Evolutionary conservation across 2,888 invertebrate genomes (phyloP).

Genomic region (Ectemnius cavifrons): DNA sequence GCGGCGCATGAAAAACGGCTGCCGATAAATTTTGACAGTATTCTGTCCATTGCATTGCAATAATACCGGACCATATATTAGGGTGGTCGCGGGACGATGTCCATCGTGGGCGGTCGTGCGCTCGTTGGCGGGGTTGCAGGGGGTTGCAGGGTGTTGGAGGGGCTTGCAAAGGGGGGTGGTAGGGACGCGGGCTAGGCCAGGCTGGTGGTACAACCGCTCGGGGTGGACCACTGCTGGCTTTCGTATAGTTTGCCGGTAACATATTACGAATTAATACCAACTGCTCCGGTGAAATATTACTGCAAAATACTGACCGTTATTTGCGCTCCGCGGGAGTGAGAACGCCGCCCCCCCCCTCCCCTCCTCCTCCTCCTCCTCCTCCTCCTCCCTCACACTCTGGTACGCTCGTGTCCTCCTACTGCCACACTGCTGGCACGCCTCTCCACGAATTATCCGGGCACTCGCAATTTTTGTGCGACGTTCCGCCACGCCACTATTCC

Average conservation of each 20-base stretch:
- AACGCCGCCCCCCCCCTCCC: slow-evolving; percentile 27
- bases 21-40: slow-evolving; percentile 79
- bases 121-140: slow-evolving; percentile 25
- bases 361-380: no score
- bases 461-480: slow-evolving; percentile 7
- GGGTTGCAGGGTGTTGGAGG: slow-evolving; percentile 34
- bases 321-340: slow-evolving; percentile 63
- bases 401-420: slow-evolving; percentile 41
- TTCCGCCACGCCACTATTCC: neutral
- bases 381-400: no score
- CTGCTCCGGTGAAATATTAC: slow-evolving; percentile 78
- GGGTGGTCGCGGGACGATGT: slow-evolving; percentile 68
- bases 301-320: slow-evolving; percentile 78
- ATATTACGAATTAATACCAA: slow-evolving; percentile 79
- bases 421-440: slow-evolving; percentile 6
- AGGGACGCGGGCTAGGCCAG: slow-evolving; percentile 28
- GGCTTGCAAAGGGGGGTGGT: slow-evolving; percentile 52
- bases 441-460: neutral
- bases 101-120: slow-evolving; percentile 45
- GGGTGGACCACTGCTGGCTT: slow-evolving; percentile 56
- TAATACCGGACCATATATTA: slow-evolving; percentile 78
- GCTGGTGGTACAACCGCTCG: slow-evolving; percentile 17
- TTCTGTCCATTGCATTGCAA: slow-evolving; percentile 79
- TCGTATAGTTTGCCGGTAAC: slow-evolving; percentile 77
- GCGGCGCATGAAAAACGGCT: slow-evolving; percentile 76